phyloP scores from a whole-genome alignment of 1,140 invertebrate genomes.

The Zaprionus ornatus region DNA sequence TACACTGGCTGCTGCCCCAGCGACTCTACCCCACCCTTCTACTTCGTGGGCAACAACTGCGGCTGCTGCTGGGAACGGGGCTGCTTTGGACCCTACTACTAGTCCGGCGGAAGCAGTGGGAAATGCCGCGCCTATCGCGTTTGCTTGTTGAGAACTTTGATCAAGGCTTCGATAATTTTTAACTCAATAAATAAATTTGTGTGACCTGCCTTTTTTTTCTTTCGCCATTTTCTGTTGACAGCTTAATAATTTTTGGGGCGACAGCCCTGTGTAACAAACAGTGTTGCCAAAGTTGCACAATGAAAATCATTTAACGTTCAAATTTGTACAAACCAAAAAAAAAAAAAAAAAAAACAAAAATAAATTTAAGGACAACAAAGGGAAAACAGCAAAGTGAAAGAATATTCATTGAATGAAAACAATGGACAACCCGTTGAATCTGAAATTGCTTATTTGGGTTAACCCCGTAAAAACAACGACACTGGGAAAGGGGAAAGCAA shows the following conservation, averaged over 20 bases:
- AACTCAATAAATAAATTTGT: slow-evolving; percentile 73
- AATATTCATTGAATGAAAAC: slow-evolving; percentile 37
- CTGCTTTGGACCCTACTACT: slow-evolving; percentile 63
- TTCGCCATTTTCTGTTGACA: slow-evolving; percentile 37
- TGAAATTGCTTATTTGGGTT: slow-evolving; percentile 55
- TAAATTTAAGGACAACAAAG: neutral
- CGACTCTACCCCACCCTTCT: slow-evolving; percentile 57
- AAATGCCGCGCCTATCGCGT: neutral
- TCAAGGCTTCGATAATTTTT: slow-evolving; percentile 55
- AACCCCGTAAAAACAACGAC: slow-evolving; percentile 30
- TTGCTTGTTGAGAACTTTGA: slow-evolving; percentile 20
- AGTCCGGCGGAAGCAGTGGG: neutral
- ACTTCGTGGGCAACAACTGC: slow-evolving; percentile 57
- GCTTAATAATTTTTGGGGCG: slow-evolving; percentile 47
- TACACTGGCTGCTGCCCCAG: slow-evolving; percentile 33
- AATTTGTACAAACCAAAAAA: slow-evolving; percentile 34
- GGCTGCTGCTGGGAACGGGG: slow-evolving; percentile 62
- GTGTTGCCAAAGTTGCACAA: slow-evolving; percentile 46
- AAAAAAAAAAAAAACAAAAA: neutral
- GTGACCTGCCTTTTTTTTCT: slow-evolving; percentile 33
- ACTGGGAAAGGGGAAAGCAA: neutral
- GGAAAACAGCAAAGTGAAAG: slow-evolving; percentile 21
- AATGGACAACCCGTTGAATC: slow-evolving; percentile 41
- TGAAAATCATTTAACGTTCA: slow-evolving; percentile 60
- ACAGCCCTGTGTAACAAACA: slow-evolving; percentile 27